Evolutionary conservation across 1,140 invertebrate genomes (phyloP).

Genomic region (Temnothorax longispinosus): DNA sequence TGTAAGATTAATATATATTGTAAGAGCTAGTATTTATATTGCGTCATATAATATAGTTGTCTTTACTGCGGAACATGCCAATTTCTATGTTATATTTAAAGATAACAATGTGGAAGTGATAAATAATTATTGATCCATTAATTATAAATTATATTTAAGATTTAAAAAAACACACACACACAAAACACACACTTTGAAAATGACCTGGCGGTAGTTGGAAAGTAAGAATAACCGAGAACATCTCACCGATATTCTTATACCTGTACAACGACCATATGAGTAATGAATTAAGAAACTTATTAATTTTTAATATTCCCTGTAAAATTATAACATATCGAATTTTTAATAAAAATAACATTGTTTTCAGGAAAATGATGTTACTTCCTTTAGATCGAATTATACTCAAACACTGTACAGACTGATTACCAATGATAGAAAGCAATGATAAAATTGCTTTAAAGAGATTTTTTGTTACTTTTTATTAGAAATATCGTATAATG

Average conservation of each 20-base stretch:
- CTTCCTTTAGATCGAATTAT: background rate
- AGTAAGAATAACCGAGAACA: conserved; percentile 13
- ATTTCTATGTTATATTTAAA: conserved; percentile 28
- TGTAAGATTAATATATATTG: conserved; percentile 17
- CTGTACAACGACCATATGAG: conserved; percentile 12
- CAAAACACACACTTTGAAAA: background rate
- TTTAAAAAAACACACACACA: background rate
- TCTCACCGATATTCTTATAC: conserved; percentile 36
- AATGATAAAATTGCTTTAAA: background rate
- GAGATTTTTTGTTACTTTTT: background rate
- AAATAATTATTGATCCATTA: conserved; percentile 31
- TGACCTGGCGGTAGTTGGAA: background rate
- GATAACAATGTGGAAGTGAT: conserved; percentile 17
- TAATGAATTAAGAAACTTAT: background rate
- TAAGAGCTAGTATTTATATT: conserved; percentile 23
- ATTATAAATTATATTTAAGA: conserved; percentile 27
- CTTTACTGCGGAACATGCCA: conserved; percentile 5
- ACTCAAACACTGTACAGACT: background rate
- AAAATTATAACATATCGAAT: conserved; percentile 58
- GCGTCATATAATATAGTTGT: background rate
- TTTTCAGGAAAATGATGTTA: conserved; percentile 5
- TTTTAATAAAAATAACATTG: conserved; percentile 47
- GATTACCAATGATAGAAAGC: background rate
- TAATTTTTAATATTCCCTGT: conserved; percentile 50
- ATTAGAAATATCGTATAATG: background rate